Evolutionary conservation across 2,113 vertebrate species (phyloP).

Genomic region (Euleptes europaea): DNA sequence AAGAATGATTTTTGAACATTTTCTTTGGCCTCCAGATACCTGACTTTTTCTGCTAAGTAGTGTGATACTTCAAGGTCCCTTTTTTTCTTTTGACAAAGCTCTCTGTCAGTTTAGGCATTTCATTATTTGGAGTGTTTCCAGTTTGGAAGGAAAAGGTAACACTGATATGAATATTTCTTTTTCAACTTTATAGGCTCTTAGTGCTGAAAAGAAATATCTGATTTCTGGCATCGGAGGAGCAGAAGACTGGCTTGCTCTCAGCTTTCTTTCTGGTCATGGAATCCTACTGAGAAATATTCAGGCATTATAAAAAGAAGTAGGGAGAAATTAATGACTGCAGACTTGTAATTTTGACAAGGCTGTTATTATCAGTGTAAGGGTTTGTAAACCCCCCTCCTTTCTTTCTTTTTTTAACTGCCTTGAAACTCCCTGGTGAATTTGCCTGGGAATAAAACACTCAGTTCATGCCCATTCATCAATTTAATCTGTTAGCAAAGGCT

Average conservation of each 20-base stretch:
- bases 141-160: not conserved
- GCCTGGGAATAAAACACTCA: not conserved
- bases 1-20: slow-evolving; percentile 17
- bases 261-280: not conserved
- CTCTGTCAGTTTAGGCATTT: not conserved
- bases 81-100: not conserved
- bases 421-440: not conserved
- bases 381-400: not conserved
- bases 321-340: not conserved
- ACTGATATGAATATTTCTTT: not conserved
- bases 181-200: not conserved
- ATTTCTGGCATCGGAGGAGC: not conserved
- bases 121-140: not conserved
- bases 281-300: not conserved
- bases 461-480: not conserved
- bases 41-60: not conserved
- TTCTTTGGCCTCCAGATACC: slow-evolving; percentile 25
- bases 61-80: not conserved
- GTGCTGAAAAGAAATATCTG: not conserved
- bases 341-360: slow-evolving; percentile 9
- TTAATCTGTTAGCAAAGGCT: not conserved
- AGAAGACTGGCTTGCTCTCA: not conserved
- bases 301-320: slow-evolving; percentile 3
- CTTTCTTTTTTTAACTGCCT: not conserved
- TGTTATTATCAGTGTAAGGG: not conserved